Evolutionary conservation across 2,797 vertebrate genomes (phyloP), one percentile per base, ranked within the genome.

Genomic region (Nyctibius grandis): DNA sequence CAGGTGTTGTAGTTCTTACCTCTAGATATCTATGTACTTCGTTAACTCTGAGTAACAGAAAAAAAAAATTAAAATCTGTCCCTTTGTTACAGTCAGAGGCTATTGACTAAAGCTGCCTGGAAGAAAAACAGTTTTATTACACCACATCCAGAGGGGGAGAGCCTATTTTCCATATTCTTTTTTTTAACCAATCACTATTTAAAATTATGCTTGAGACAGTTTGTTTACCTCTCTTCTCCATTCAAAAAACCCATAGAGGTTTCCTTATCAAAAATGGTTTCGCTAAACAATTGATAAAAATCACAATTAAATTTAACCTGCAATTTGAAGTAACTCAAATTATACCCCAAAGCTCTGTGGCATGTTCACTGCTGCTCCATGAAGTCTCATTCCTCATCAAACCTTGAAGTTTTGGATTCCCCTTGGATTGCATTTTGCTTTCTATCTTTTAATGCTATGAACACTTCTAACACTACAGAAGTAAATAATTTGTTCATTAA

Each of bases 381-480:
- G 83, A 86, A 95, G 70, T 93, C 90, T 96, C 96, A 77, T 23
- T 96, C 45, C 70, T 95, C 90, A 95, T 95, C 95, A 96, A 91
- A 91, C 34, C 64, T 79, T 89, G 57, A 91, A 82, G 84, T 77
- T 89, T 81, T 82, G 11, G 38, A 50, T 89, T 93, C 88, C 86
- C 84, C 6, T 87, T 75, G 51, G 93, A 91, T 34, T 88, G 47
- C 7, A 23, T 68, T 94, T 93, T 92, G 22, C 16, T 63, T 85
- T 84, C 75, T 94, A 21, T 61, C 47, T 79, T 61, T 76, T 73
- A 93, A 47, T 73, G 18, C 26, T 85, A 53, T 44, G 67, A 95
- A 91, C 47, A 59, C 15, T 92, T 82, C 44, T 40, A 61, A 51
- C 25, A 76, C n/a, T 64, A 87, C 31, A 94, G 77, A 92, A 95